Evolutionary conservation across 2,113 vertebrate species (phyloP).

Genomic region (Turnix velox): DNA sequence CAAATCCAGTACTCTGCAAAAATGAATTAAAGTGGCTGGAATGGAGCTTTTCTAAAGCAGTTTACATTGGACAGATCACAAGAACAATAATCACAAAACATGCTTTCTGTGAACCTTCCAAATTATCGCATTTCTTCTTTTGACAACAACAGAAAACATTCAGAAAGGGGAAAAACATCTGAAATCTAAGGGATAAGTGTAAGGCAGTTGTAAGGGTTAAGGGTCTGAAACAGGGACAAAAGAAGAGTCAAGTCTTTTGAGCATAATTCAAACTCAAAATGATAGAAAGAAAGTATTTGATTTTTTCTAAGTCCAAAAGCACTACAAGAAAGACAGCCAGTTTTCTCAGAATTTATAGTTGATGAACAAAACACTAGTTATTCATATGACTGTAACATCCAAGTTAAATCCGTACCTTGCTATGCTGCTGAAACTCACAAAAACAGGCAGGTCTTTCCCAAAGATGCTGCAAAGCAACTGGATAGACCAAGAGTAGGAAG

Average conservation of each 20-base stretch:
- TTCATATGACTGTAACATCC: background rate
- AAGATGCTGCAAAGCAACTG: background rate
- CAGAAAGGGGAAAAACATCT: background rate
- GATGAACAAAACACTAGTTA: background rate
- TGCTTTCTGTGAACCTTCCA: slow-evolving; percentile 51
- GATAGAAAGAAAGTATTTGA: background rate
- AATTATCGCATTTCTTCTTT: slow-evolving; percentile 58
- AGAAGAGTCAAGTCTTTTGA: background rate
- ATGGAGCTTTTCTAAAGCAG: slow-evolving; percentile 46
- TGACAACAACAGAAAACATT: slow-evolving; percentile 28
- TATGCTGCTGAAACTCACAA: background rate
- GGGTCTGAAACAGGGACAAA: background rate
- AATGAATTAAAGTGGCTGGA: slow-evolving; percentile 41
- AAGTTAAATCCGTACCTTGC: background rate
- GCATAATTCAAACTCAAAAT: background rate
- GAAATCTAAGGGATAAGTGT: background rate
- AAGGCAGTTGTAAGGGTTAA: background rate
- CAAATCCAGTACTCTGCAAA: slow-evolving; percentile 47
- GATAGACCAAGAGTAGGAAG: rapidly evolving
- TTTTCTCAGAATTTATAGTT: background rate
- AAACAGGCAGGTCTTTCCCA: background rate
- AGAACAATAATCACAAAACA: slow-evolving; percentile 60
- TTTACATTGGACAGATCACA: slow-evolving; percentile 59
- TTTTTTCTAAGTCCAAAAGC: background rate
- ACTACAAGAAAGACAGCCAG: background rate